Evolutionary conservation across 2,888 invertebrate species (phyloP).

Genomic region (Colostygia pectinataria): DNA sequence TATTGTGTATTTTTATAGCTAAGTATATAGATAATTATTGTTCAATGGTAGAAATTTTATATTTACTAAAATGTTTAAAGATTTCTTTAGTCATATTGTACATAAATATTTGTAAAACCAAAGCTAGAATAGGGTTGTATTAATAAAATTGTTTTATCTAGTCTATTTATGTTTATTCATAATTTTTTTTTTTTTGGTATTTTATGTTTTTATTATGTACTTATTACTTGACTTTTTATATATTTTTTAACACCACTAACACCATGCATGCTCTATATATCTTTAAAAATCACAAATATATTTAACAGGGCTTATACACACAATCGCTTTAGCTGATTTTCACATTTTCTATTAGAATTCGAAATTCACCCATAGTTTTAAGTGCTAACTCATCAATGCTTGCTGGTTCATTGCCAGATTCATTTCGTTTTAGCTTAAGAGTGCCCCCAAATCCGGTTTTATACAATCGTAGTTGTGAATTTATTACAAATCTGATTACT

Average conservation of each 20-base stretch:
- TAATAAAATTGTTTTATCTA: constrained; percentile 1
- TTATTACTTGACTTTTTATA: not conserved
- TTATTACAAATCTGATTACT: too few species aligned
- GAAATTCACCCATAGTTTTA: not conserved
- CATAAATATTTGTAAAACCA: constrained; percentile 8
- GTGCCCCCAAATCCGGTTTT: too few species aligned
- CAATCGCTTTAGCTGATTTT: constrained; percentile 8
- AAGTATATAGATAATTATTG: constrained; percentile 25
- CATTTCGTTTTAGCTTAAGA: too few species aligned
- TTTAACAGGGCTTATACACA: not conserved
- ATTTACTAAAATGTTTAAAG: constrained; percentile 9
- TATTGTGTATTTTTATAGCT: constrained; percentile 28
- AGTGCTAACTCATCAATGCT: too few species aligned
- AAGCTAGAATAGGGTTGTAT: constrained; percentile 14
- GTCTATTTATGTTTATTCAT: constrained; percentile 12
- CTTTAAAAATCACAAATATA: not conserved
- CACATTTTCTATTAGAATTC: not conserved
- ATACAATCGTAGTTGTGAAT: too few species aligned
- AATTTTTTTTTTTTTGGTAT: constrained; percentile 2
- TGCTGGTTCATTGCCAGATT: not conserved
- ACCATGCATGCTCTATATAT: constrained; percentile 8
- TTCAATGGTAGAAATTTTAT: constrained; percentile 18
- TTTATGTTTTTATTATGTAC: not conserved
- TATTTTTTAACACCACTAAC: constrained; percentile 9
- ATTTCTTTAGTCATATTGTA: constrained; percentile 13